Base-by-base conservation (phyloP, 2,888 invertebrate genomes). In the Stictocephala bisonia region DNA sequence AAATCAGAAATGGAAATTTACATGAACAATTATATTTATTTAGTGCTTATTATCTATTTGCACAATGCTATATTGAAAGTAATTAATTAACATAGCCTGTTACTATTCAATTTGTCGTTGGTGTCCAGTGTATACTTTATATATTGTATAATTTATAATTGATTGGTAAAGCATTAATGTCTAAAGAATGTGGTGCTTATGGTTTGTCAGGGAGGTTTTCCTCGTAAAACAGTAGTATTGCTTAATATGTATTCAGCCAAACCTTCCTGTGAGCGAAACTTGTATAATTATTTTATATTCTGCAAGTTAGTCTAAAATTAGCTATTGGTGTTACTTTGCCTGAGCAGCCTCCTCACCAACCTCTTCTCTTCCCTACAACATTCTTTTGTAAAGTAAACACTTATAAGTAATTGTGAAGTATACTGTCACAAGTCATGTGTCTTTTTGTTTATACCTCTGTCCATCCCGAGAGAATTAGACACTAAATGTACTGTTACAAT, bases 331-430 rank as follows among this genome's bases (percentile, higher is more conserved):
- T 60, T 58, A 31, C 35, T 58, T 58, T 53, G 26, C 26, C n/a
- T 31, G 24, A 18, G 41, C 35, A 40, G 40, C 3, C 60, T 40
- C 18, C n/a, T 26, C 27, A 26, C n/a, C n/a, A n/a, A n/a, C n/a
- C 27, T 22, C 64, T 64, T 64, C 64, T 64, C 64, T 64, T 64
- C 64, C 64, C 64, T 64, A 64, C 35, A 60, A 60, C 60, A 60
- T 60, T 64, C 41, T 64, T 64, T 64, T 64, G 64, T 64, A 64
- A 64, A 64, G 41, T 44, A 44, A 64, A 64, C 64, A 40, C 60
- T 56, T 56, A 60, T 60, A 13, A 60, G 26, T 64, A 64, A 64
- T 27, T 44, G 64, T 64, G 64, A 64, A 64, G 64, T 64, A 64
- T 44, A 64, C 64, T 64, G 44, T 64, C 64, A 64, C 64, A 64